Evolutionary conservation across 2,888 invertebrate species (phyloP), one percentile per base, ranked within the genome.

Genomic region (Pecten maximus): DNA sequence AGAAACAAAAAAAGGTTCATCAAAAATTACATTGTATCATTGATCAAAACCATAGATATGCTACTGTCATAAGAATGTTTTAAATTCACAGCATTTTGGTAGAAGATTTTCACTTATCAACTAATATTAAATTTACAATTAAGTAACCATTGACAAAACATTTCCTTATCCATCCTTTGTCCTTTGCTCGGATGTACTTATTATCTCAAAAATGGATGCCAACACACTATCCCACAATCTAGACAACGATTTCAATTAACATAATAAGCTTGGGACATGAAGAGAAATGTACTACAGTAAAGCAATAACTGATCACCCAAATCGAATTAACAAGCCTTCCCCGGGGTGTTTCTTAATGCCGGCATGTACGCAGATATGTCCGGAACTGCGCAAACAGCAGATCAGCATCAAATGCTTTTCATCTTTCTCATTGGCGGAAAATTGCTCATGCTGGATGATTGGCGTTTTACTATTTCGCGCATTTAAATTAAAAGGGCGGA

Each of bases 351-450:
- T 74, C 35, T 74, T 35, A 74, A 74, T 35, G 35, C 10, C 74
- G 35, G 74, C 74, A 74, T 74, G 74, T 74, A 74, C 74, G 35
- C 74, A 74, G 74, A 35, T 74, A 74, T 74, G 74, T 74, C 74
- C 74, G 35, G 74, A 74, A 74, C 74, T 74, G 74, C 28, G 74
- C 35, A 74, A 74, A 74, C 74, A 74, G 74, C 74, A 74, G 74
- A 74, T 74, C 74, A 74, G 28, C 74, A 28, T 74, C 74, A 74
- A 35, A 74, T 74, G 54, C 87, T 87, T 89, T 89, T 89, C 48
- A 89, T 89, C 89, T 87, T 54, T 87, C n/a, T 89, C 89, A 87
- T 39, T 87, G 60, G 87, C 89, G 89, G 89, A 89, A 89, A 89
- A 89, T 89, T 89, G 89, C n/a, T 89, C 60, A 74, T 28, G 74